Conservation (phyloP, 2,888 invertebrate genomes). For the Phalera bucephala region DNA sequence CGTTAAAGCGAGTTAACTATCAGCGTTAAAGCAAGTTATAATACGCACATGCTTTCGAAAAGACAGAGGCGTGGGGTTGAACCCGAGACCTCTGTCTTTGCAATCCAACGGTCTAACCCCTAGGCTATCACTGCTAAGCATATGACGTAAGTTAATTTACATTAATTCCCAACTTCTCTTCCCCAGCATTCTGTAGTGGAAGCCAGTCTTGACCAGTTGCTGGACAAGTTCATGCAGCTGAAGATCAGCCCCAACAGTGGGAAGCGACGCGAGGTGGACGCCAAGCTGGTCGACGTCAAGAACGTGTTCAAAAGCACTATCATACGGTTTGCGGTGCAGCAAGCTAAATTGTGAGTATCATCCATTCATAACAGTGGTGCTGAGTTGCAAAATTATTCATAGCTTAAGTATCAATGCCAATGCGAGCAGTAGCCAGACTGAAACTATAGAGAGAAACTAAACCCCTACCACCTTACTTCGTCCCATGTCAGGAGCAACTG, state of each 20-base stretch:
- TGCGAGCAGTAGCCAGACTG: neutral
- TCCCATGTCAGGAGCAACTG: too few relatives aligned
- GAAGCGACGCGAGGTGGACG: conserved; percentile 37
- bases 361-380: conserved; percentile 1
- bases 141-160: too few relatives aligned
- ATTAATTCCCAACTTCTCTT: neutral
- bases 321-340: conserved; percentile 82
- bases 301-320: conserved; percentile 84
- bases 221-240: conserved; percentile 83
- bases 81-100: too few relatives aligned
- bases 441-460: too few relatives aligned
- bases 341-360: conserved; percentile 65
- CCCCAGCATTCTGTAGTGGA: conserved; percentile 76
- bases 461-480: too few relatives aligned
- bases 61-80: too few relatives aligned
- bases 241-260: conserved; percentile 71
- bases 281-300: conserved; percentile 75
- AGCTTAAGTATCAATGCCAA: neutral
- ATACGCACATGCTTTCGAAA: too few relatives aligned
- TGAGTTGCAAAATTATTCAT: neutral
- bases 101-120: too few relatives aligned
- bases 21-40: too few relatives aligned
- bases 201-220: conserved; percentile 76
- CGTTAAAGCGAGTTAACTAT: too few relatives aligned
- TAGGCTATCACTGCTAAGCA: too few relatives aligned